These are phyloP conservation scores for Sycophaga agraensis DNA, from an alignment of 1,140 invertebrate genomes.

Conservation along the genomic window DNA sequence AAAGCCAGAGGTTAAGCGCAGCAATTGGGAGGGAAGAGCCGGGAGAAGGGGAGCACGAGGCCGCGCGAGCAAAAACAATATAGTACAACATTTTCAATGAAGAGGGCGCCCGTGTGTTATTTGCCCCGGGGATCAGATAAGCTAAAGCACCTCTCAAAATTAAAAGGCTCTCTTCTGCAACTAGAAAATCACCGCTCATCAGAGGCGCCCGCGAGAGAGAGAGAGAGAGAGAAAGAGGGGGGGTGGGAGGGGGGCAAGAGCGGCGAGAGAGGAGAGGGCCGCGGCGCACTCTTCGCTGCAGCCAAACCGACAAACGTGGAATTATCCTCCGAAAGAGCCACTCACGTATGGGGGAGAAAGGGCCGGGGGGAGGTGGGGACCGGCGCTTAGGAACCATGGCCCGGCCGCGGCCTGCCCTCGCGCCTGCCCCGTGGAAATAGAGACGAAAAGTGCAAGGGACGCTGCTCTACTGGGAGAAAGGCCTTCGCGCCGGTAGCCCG, in stretches of 20 bases:
- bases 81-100: constrained; percentile 14
- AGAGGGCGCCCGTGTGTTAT: background rate
- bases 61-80: too few species aligned
- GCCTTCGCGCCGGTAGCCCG: background rate
- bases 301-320: constrained; percentile 16
- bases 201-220: background rate
- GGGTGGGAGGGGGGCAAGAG: background rate
- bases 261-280: background rate
- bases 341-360: background rate
- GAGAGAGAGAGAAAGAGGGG: background rate
- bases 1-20: too few species aligned
- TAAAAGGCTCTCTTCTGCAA: constrained; percentile 17
- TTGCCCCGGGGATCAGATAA: constrained; percentile 13
- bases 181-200: constrained; percentile 22
- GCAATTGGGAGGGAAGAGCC: too few species aligned
- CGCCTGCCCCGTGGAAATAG: background rate
- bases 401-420: background rate
- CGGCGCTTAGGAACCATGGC: background rate
- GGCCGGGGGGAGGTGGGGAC: background rate
- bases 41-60: too few species aligned
- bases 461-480: background rate
- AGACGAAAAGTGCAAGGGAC: constrained; percentile 4
- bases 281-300: background rate
- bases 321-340: constrained; percentile 15
- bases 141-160: constrained; percentile 21